A percentile compares a stretch with the other conserved stretches of the same genome.
Conservation (phyloP, 2,888 invertebrate species). For the Congeria kusceri region DNA sequence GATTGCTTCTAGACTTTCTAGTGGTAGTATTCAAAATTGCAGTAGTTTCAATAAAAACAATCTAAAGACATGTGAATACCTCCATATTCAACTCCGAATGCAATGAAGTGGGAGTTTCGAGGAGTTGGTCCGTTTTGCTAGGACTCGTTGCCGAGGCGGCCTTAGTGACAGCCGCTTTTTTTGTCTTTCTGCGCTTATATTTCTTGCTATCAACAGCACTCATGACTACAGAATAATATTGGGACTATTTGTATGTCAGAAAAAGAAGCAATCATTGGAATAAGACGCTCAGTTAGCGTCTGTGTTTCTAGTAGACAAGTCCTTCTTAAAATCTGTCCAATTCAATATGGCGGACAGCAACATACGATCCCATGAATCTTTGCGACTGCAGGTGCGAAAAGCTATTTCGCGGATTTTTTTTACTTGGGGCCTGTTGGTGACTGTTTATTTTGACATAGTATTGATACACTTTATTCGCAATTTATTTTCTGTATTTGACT, state of each 20-base stretch:
- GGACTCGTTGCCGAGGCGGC: conserved; percentile 55
- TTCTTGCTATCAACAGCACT: conserved; percentile 78
- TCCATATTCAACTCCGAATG: conserved; percentile 64
- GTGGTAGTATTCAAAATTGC: too few species aligned
- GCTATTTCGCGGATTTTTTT: background rate
- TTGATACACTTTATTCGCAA: too few species aligned
- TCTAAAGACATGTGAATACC: background rate
- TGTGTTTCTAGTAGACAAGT: too few species aligned
- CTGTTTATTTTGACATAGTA: too few species aligned
- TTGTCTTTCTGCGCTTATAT: conserved; percentile 77
- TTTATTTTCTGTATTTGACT: too few species aligned
- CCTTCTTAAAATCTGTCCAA: conserved; percentile 15
- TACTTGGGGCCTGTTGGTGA: too few species aligned
- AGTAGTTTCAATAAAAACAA: too few species aligned
- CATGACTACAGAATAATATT: conserved; percentile 59
- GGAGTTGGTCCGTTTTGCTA: conserved; percentile 39
- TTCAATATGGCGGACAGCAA: conserved; percentile 76
- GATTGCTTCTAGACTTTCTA: too few species aligned
- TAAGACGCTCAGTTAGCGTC: too few species aligned
- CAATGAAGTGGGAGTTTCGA: conserved; percentile 37
- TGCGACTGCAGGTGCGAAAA: conserved; percentile 1
- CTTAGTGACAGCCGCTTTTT: conserved; percentile 75
- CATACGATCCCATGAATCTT: conserved; percentile 42
- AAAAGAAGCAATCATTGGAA: too few species aligned
- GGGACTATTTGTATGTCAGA: background rate